phyloP scores from a whole-genome alignment of 2,888 invertebrate genomes.

The Ptychoptera contaminata region DNA sequence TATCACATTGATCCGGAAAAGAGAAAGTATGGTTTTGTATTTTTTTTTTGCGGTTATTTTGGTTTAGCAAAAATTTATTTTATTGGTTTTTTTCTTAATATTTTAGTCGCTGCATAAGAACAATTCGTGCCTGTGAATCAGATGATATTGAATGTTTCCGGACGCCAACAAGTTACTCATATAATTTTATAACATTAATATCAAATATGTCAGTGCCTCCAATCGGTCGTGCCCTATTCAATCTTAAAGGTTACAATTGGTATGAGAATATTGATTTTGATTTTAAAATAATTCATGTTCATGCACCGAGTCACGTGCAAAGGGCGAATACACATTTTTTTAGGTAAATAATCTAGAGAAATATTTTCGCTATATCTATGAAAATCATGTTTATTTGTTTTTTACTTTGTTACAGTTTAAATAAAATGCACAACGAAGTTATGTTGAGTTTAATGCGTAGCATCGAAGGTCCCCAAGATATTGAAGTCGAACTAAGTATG shows the following conservation, averaged over 20 bases:
- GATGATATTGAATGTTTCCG: conserved; percentile 60
- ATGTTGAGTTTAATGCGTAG: conserved; percentile 57
- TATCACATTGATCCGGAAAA: conserved; percentile 62
- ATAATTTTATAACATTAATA: conserved; percentile 85
- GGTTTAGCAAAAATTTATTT: background rate
- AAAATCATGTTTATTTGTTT: background rate
- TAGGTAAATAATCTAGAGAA: conserved; percentile 32
- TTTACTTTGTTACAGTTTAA: conserved; percentile 27
- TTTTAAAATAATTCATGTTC: conserved; percentile 48
- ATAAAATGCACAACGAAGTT: conserved; percentile 47
- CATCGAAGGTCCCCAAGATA: conserved; percentile 78
- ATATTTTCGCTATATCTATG: too few relatives aligned
- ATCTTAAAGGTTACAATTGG: conserved; percentile 69
- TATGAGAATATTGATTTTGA: conserved; percentile 58
- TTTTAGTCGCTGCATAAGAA: conserved; percentile 62
- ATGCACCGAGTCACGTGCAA: conserved; percentile 43
- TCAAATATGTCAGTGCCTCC: conserved; percentile 60
- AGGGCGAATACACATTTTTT: conserved; percentile 42
- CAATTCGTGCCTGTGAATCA: conserved; percentile 50
- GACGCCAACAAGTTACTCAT: conserved; percentile 74
- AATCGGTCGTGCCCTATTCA: conserved; percentile 54
- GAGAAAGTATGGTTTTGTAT: conserved; percentile 56
- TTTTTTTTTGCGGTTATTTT: background rate
- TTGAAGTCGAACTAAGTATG: conserved; percentile 77
- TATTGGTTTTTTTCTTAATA: background rate